A percentile compares a stretch with the other conserved stretches of the same genome.
Evolutionary conservation across 1,140 invertebrate genomes (phyloP).

Genomic region (Calycopis cecrops): DNA sequence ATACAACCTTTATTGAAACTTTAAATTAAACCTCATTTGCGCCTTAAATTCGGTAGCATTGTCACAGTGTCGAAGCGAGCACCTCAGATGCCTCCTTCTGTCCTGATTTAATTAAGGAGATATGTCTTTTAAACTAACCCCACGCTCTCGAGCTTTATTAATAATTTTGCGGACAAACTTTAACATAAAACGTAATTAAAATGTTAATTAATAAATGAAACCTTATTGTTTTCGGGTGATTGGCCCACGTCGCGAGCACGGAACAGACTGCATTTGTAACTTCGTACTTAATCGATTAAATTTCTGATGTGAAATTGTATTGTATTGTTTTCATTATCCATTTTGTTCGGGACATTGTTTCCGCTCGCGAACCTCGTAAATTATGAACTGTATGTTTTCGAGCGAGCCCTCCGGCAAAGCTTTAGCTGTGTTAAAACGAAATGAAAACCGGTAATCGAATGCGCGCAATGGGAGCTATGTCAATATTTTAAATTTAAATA

Average conservation of each 20-base stretch:
- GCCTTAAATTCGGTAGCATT: constrained; percentile 59
- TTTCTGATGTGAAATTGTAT: constrained; percentile 66
- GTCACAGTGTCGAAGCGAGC: constrained; percentile 46
- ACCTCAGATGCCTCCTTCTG: constrained; percentile 56
- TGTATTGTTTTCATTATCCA: constrained; percentile 69
- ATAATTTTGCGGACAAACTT: constrained; percentile 3
- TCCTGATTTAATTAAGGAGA: constrained; percentile 73
- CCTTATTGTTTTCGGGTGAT: constrained; percentile 12
- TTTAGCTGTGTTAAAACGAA: constrained; percentile 66
- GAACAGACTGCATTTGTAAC: constrained; percentile 44
- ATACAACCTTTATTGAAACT: constrained; percentile 48
- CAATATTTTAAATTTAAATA: constrained; percentile 72
- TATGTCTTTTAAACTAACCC: constrained; percentile 67
- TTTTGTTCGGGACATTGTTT: constrained; percentile 68
- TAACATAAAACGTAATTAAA: constrained; percentile 18
- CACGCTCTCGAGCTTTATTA: constrained; percentile 10
- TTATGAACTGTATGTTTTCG: constrained; percentile 68
- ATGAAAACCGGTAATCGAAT: constrained; percentile 72
- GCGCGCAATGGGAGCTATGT: constrained; percentile 62
- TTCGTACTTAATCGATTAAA: constrained; percentile 59
- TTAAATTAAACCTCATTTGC: constrained; percentile 62
- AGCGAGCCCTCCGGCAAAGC: constrained; percentile 57
- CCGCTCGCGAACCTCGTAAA: constrained; percentile 62
- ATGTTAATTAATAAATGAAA: constrained; percentile 13
- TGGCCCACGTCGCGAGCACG: constrained; percentile 29